phyloP scores from a whole-genome alignment of 2,797 vertebrate genomes.

The Zalophus californianus region DNA sequence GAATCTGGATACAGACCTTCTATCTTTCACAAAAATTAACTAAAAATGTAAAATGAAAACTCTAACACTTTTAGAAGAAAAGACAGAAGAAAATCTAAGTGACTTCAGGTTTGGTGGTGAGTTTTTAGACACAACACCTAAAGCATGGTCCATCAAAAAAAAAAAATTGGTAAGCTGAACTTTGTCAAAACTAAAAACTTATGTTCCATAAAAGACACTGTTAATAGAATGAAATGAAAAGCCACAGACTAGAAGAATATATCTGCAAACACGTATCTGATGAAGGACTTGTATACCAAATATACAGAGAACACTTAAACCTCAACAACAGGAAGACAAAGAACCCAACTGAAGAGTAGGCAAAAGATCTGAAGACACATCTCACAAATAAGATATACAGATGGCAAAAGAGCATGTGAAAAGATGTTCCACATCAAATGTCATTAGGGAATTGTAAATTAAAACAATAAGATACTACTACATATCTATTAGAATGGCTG shows the following conservation, averaged over 20 bases:
- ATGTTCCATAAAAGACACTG: not conserved
- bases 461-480: not conserved
- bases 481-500: not conserved
- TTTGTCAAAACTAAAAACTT: not conserved
- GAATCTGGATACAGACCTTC: not conserved
- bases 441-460: not conserved
- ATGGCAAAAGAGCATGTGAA: not conserved
- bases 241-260: not conserved
- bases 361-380: not conserved
- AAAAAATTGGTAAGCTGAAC: not conserved
- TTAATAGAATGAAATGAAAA: not conserved
- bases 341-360: not conserved
- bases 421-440: not conserved
- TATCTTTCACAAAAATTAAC: not conserved
- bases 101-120: not conserved
- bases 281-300: not conserved
- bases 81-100: not conserved
- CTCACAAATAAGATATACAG: not conserved
- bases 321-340: not conserved
- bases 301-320: slow-evolving; percentile 22
- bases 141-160: not conserved
- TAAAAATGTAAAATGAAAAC: slow-evolving; percentile 22
- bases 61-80: slow-evolving; percentile 13
- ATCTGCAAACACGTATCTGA: not conserved
- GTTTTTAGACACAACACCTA: not conserved